phyloP scores from a whole-genome alignment of 1,140 invertebrate genomes.

The Zaprionus ornatus region DNA sequence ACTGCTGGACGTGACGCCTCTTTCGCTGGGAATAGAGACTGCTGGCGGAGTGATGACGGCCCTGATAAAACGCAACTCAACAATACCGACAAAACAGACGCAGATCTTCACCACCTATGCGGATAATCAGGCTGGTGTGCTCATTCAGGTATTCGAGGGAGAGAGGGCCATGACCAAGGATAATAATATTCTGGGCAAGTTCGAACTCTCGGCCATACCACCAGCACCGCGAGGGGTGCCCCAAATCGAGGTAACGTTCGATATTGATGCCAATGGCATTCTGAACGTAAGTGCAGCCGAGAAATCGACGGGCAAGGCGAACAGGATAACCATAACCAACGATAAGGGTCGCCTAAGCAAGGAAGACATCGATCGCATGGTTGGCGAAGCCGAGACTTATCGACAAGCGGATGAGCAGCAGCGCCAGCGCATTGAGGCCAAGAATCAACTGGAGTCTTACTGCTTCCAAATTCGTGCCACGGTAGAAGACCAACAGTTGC shows the following conservation, averaged over 20 bases:
- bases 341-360: conserved; percentile 98
- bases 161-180: conserved; percentile 96
- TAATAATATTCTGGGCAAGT: conserved; percentile 96
- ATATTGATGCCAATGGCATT: conserved; percentile 95
- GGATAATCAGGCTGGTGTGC: conserved; percentile 97
- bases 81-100: conserved; percentile 97
- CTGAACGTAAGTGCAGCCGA: conserved; percentile 94
- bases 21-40: conserved; percentile 98
- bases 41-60: conserved; percentile 97
- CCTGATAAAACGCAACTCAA: conserved; percentile 97
- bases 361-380: conserved; percentile 98
- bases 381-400: conserved; percentile 97
- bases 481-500: conserved; percentile 93
- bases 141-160: conserved; percentile 95
- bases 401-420: conserved; percentile 95
- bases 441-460: conserved; percentile 96
- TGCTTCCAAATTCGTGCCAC: conserved; percentile 98
- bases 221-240: conserved; percentile 96
- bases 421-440: conserved; percentile 93
- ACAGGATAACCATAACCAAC: conserved; percentile 99
- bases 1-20: conserved; percentile 95
- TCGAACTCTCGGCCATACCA: conserved; percentile 96
- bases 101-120: conserved; percentile 98
- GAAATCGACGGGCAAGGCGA: conserved; percentile 97
- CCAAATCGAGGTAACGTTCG: conserved; percentile 96